Conservation (phyloP, 1,140 invertebrate genomes). For the Leguminivora glycinivorella region DNA sequence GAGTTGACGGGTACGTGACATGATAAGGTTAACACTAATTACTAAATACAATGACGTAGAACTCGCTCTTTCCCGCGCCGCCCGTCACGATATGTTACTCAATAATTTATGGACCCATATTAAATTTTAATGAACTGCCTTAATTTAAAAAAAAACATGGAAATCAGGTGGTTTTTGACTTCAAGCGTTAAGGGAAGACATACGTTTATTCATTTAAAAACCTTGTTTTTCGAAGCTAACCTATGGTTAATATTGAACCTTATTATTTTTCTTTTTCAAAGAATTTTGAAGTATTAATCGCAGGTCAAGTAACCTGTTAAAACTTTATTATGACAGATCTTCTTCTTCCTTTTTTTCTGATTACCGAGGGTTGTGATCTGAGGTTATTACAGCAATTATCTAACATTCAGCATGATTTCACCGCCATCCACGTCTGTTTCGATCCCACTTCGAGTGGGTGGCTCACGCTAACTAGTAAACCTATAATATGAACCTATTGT, state of each 20-base stretch:
- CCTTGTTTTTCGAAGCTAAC: not conserved
- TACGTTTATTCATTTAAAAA: not conserved
- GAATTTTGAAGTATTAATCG: no score
- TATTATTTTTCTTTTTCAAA: no score
- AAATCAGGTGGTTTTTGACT: not conserved
- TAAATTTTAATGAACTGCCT: slow-evolving; percentile 18
- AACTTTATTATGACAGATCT: no score
- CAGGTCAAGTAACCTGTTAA: no score
- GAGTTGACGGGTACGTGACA: not conserved
- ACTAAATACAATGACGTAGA: slow-evolving; percentile 15
- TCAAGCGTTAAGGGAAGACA: not conserved
- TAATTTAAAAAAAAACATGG: slow-evolving; percentile 16
- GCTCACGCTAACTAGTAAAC: no score
- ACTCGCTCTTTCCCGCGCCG: slow-evolving; percentile 21
- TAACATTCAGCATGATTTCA: no score
- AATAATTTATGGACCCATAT: slow-evolving; percentile 20
- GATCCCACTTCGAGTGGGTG: no score
- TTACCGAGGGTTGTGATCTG: no score
- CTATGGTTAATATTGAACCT: not conserved
- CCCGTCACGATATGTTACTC: slow-evolving; percentile 15
- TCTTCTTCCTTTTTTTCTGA: no score
- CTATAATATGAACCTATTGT: no score
- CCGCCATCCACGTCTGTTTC: no score
- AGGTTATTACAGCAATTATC: no score
- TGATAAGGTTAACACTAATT: slow-evolving; percentile 25